A percentile compares a stretch with the other conserved stretches of the same genome.
Conservation (phyloP, 2,113 vertebrate genomes). For the Bostrychus sinensis region DNA sequence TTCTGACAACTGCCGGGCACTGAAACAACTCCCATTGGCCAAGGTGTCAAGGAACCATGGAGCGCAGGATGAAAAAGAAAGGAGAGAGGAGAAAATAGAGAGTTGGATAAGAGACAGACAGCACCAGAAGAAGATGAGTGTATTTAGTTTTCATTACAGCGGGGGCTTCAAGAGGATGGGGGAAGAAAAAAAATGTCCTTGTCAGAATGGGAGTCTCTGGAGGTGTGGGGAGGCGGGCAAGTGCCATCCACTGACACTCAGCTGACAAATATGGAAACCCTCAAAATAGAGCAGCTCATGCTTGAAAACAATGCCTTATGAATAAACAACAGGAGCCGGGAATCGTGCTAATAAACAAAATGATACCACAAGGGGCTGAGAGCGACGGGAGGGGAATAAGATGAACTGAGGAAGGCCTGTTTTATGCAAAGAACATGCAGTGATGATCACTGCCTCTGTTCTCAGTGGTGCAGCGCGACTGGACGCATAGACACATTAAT, state of each 20-base stretch:
- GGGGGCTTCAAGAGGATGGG: slow-evolving; percentile 85
- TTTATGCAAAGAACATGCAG: slow-evolving; percentile 51
- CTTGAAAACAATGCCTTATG: slow-evolving; percentile 79
- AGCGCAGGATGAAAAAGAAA: slow-evolving; percentile 55
- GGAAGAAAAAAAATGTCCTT: slow-evolving; percentile 90
- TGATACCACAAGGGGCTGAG: slow-evolving; percentile 57
- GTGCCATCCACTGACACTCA: slow-evolving; percentile 90
- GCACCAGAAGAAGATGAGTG: slow-evolving; percentile 81
- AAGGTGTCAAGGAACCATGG: slow-evolving; percentile 77
- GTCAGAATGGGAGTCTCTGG: slow-evolving; percentile 90
- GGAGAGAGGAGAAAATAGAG: slow-evolving; percentile 38
- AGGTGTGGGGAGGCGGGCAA: slow-evolving; percentile 85
- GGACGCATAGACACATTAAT: neutral
- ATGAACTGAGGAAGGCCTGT: slow-evolving; percentile 17
- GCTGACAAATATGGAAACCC: slow-evolving; percentile 88
- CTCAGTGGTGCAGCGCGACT: neutral
- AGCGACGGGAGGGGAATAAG: slow-evolving; percentile 16
- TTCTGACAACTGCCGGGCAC: slow-evolving; percentile 92
- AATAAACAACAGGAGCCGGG: slow-evolving; percentile 73
- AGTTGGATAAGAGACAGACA: slow-evolving; percentile 70
- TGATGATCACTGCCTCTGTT: slow-evolving; percentile 7
- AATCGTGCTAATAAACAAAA: slow-evolving; percentile 72
- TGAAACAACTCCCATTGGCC: slow-evolving; percentile 93
- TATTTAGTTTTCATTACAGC: slow-evolving; percentile 96
- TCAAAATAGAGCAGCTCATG: slow-evolving; percentile 68